Conservation (phyloP, 2,113 vertebrate species). For the Calidris pugnax region DNA sequence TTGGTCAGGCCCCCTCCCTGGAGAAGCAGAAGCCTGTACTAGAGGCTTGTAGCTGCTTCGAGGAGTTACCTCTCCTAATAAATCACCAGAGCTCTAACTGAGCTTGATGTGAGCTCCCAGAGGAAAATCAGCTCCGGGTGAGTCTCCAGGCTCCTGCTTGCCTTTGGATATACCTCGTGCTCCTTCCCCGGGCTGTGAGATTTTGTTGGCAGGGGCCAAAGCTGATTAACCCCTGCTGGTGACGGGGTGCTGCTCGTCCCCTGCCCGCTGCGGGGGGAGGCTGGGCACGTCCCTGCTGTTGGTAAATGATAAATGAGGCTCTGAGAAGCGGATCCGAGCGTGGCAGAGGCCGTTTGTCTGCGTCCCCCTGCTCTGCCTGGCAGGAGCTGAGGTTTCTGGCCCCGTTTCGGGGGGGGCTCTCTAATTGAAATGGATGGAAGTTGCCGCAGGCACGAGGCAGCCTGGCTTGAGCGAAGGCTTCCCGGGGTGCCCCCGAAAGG, state of each 20-base stretch:
- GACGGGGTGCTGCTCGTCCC: neutral
- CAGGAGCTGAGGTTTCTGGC: neutral
- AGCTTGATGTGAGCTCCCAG: neutral
- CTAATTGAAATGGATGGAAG: neutral
- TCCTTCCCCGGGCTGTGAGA: neutral
- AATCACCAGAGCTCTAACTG: neutral
- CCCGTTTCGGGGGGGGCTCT: neutral
- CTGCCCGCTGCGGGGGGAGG: neutral
- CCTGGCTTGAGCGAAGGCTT: neutral
- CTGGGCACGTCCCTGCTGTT: neutral
- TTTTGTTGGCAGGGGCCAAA: neutral
- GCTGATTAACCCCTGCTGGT: neutral
- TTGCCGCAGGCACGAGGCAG: neutral
- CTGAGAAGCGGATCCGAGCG: neutral
- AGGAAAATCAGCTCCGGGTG: neutral
- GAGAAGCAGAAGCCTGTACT: neutral
- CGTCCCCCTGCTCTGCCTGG: accelerated
- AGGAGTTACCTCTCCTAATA: neutral
- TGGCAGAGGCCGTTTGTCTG: neutral
- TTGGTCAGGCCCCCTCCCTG: neutral
- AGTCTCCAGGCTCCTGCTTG: neutral
- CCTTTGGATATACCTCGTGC: accelerated
- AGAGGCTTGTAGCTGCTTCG: neutral
- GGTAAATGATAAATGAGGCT: neutral
- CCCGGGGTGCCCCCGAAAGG: neutral